Conservation (phyloP, 2,888 invertebrate genomes). For the Saturnia pavonia region DNA sequence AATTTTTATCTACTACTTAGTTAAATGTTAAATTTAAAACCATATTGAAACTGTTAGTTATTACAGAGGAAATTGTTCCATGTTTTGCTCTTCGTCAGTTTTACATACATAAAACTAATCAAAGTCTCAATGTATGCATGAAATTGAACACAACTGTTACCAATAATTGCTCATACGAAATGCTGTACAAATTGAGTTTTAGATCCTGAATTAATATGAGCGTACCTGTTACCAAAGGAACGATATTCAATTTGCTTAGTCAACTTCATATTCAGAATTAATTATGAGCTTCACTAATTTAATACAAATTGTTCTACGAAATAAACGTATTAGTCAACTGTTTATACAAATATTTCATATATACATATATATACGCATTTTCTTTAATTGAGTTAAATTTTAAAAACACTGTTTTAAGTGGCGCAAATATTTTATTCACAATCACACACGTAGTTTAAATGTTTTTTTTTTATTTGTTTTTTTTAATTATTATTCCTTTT, state of each 20-base stretch:
- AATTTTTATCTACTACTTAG: not conserved
- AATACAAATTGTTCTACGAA: not conserved
- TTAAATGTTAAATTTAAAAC: not conserved
- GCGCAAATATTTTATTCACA: too few relatives aligned
- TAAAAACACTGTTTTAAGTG: too few relatives aligned
- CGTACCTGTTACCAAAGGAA: conserved; percentile 4
- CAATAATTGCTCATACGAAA: conserved; percentile 19
- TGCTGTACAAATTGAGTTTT: conserved; percentile 20
- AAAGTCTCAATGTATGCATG: conserved; percentile 2
- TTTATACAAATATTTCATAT: not conserved
- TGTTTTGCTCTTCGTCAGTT: not conserved
- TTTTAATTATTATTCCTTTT: too few relatives aligned
- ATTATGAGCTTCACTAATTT: conserved; percentile 1
- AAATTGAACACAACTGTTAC: conserved; percentile 6
- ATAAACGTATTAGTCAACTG: not conserved
- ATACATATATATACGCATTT: not conserved
- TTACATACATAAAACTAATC: conserved; percentile 9
- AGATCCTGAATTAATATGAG: conserved; percentile 4
- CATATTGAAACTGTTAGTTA: conserved; percentile 4
- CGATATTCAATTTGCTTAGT: conserved; percentile 13
- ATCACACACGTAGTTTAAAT: too few relatives aligned
- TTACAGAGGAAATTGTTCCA: conserved; percentile 6
- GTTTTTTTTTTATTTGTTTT: too few relatives aligned
- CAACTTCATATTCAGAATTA: not conserved
- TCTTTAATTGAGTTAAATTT: too few relatives aligned